Evolutionary conservation across 2,888 invertebrate genomes (phyloP), one percentile per base, ranked within the genome.

Genomic region (Lepidocyrtoides sp.): DNA sequence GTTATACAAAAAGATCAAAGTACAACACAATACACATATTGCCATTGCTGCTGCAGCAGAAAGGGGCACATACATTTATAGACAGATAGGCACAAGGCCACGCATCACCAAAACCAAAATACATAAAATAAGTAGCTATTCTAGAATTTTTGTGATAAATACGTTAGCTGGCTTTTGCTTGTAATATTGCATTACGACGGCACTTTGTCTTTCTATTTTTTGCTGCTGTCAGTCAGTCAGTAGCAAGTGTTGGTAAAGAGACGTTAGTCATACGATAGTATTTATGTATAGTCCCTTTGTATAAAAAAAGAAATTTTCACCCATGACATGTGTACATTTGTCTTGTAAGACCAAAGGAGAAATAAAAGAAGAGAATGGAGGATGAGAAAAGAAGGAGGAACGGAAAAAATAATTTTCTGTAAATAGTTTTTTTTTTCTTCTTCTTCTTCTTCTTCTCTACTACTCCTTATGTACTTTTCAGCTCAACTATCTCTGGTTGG

Each of bases 221-320:
- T 14, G 14, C 26, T 60, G n/a, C n/a, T n/a, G n/a, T 26, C 26
- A 29, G 32, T 32, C 10, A 69, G 69, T 36, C 69, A 26, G 41
- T 32, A 29, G 63, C 32, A 5, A 32, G n/a, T n/a, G n/a, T n/a
- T n/a, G n/a, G n/a, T n/a, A n/a, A n/a, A n/a, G n/a, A n/a, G n/a
- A n/a, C n/a, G n/a, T n/a, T n/a, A n/a, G n/a, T n/a, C n/a, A n/a
- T n/a, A n/a, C n/a, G n/a, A n/a, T n/a, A n/a, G n/a, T n/a, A n/a
- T n/a, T n/a, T n/a, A n/a, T n/a, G n/a, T n/a, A n/a, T n/a, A n/a
- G n/a, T n/a, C 41, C 69, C 41, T 69, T 63, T 14, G 7, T 77
- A 77, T n/a, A n/a, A n/a, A n/a, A n/a, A n/a, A n/a, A n/a, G 77
- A 51, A 77, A 77, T 77, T 77, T 51, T 69, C 7, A 17, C 60